A percentile compares a stretch with the other conserved stretches of the same genome.
These are phyloP conservation scores for Melanotus villosus DNA, from an alignment of 2,888 invertebrate genomes.

Conservation along the genomic window DNA sequence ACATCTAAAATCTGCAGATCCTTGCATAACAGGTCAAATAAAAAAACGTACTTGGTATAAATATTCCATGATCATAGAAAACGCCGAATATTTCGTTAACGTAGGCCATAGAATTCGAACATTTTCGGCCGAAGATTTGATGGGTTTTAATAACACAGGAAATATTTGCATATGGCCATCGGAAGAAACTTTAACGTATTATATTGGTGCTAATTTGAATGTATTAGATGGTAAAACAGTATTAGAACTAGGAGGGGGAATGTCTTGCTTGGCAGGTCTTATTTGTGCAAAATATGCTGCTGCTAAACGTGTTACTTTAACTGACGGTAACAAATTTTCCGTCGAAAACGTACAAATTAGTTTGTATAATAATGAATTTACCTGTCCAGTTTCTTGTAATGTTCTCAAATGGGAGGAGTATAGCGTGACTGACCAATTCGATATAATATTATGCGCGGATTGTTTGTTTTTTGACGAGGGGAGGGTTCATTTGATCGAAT, in stretches of 20 bases:
- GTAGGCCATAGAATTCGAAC: conserved; percentile 74
- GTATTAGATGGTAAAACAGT: conserved; percentile 78
- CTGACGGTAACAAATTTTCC: conserved; percentile 85
- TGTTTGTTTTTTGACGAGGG: conserved; percentile 86
- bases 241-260: conserved; percentile 87
- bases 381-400: conserved; percentile 69
- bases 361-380: conserved; percentile 75
- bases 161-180: conserved; percentile 87
- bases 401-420: conserved; percentile 72
- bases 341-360: conserved; percentile 81
- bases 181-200: conserved; percentile 81
- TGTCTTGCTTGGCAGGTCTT: conserved; percentile 86
- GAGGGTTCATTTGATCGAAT: conserved; percentile 76
- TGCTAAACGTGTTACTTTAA: conserved; percentile 77
- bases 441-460: conserved; percentile 83
- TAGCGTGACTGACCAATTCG: conserved; percentile 70
- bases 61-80: conserved; percentile 71
- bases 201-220: conserved; percentile 75
- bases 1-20: conserved; percentile 43
- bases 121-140: conserved; percentile 79
- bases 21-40: conserved; percentile 62
- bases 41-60: conserved; percentile 74
- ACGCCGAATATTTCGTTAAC: conserved; percentile 70
- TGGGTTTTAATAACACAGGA: conserved; percentile 88
- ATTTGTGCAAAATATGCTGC: conserved; percentile 78